Base-by-base conservation (phyloP, 2,113 vertebrate genomes). In the Nettapus auritus region DNA sequence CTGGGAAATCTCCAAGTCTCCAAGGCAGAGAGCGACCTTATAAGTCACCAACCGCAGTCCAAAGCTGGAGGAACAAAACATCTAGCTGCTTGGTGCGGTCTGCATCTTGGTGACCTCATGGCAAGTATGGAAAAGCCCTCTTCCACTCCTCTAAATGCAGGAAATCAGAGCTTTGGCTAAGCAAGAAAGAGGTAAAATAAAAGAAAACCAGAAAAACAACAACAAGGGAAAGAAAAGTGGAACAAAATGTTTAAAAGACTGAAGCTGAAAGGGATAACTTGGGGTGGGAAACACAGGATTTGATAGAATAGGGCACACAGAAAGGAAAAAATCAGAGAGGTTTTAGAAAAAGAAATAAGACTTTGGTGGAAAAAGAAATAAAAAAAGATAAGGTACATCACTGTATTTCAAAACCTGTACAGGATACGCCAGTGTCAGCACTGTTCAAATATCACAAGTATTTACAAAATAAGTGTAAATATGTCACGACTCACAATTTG, bases 1-100 rank as follows among this genome's bases (percentile, higher is more conserved):
- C 88, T 96, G 93, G 66, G 90, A 88, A 91, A 81, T 2, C 38
- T 86, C 83, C 88, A 93, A 90, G 73, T 31, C 77, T 77, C 83
- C 14, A 60, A 57, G 74, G 89, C 91, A 87, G 82, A 82, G 38
- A 81, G 73, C 25, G 73, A 84, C 42, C 69, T 93, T 77, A 3
- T 78, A 88, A 97, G 69, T 71, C 81, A 89, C 83, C 64, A 57
- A 3, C 13, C 78, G 15, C 82, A 94, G 60, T 14, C 68, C 63
- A 87, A 62, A 38, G 11, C 0, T 81, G 56, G 66, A 87, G 63
- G 53, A 77, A 53, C 40, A 69, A 55, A 69, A 23, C 59, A 34
- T 22, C 5, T 8, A 82, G 85, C 38, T 33, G 4, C 70, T 62
- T 69, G 71, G 67, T 33, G 14, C 6, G 86, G 64, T 88, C 74